Conservation (phyloP, 1,140 invertebrate species). For the Drosophila orena region DNA sequence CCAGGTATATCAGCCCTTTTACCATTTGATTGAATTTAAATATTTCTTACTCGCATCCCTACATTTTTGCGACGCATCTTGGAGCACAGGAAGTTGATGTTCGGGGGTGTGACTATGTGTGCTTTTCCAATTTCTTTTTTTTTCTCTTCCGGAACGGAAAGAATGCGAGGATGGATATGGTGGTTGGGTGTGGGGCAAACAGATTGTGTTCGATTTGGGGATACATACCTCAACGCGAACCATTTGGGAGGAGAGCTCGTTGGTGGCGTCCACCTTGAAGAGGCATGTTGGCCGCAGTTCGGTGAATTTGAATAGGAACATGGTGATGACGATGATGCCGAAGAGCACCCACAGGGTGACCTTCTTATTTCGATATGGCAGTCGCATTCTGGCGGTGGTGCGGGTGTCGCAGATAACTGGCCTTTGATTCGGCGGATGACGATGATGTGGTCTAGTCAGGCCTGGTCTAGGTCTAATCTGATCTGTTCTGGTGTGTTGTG, state of each 20-base stretch:
- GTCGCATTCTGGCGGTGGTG: slow-evolving; percentile 62
- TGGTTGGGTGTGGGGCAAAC: not conserved
- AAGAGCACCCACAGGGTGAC: slow-evolving; percentile 81
- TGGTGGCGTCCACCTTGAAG: slow-evolving; percentile 73
- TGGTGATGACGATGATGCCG: slow-evolving; percentile 79
- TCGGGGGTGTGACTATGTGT: slow-evolving; percentile 4
- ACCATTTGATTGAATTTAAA: slow-evolving; percentile 32
- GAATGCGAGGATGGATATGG: not conserved
- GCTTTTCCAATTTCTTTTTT: not conserved
- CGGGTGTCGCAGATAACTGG: slow-evolving; percentile 36
- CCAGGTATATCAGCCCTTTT: not conserved
- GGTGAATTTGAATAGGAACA: slow-evolving; percentile 84
- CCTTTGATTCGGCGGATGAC: slow-evolving; percentile 37
- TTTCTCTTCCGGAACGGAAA: not conserved
- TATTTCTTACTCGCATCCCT: slow-evolving; percentile 11
- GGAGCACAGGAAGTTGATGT: slow-evolving; percentile 15
- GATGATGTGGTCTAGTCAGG: not conserved
- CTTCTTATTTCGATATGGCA: slow-evolving; percentile 82
- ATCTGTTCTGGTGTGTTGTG: not conserved
- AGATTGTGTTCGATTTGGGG: slow-evolving; percentile 23
- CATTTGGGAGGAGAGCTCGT: slow-evolving; percentile 72
- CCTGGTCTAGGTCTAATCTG: not conserved
- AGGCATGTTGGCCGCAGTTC: slow-evolving; percentile 83
- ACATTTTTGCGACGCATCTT: slow-evolving; percentile 8
- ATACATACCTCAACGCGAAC: slow-evolving; percentile 79